Evolutionary conservation across 2,888 invertebrate species (phyloP).

Genomic region (Mamestra brassicae): DNA sequence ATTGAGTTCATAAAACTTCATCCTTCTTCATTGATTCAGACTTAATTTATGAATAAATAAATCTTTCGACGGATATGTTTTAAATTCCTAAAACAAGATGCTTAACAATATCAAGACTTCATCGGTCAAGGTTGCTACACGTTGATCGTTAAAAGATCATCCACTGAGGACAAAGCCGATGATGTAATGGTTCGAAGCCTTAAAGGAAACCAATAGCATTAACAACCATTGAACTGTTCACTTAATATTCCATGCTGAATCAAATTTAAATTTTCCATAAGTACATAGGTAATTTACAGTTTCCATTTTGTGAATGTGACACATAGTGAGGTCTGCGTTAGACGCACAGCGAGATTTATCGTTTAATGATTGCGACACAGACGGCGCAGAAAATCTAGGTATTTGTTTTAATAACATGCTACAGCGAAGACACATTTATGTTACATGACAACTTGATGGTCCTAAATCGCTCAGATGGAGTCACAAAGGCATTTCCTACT

Average conservation of each 20-base stretch:
- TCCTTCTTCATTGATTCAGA: too few species aligned
- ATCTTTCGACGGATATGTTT: conserved; percentile 14
- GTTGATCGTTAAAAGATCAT: conserved; percentile 50
- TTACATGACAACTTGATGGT: conserved; percentile 26
- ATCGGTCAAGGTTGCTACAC: conserved; percentile 53
- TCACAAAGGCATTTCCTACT: conserved; percentile 38
- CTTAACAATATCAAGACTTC: conserved; percentile 26
- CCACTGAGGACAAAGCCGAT: conserved; percentile 64
- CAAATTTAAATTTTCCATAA: conserved; percentile 65
- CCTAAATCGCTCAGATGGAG: conserved; percentile 21
- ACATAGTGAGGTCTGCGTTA: conserved; percentile 68
- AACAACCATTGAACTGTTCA: conserved; percentile 45
- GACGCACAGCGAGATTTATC: conserved; percentile 77
- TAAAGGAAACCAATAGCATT: conserved; percentile 53
- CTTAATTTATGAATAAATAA: conserved; percentile 13
- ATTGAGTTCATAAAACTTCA: background rate
- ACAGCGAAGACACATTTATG: conserved; percentile 71
- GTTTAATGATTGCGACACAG: conserved; percentile 82
- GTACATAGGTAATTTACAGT: conserved; percentile 57
- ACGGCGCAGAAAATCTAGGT: conserved; percentile 71
- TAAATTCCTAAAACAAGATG: conserved; percentile 28
- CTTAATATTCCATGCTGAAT: conserved; percentile 66
- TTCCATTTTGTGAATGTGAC: conserved; percentile 65
- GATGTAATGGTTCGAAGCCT: conserved; percentile 64
- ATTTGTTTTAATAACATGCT: conserved; percentile 84